phyloP scores from a whole-genome alignment of 2,888 invertebrate species.

The Lissocephala sabroskyi region DNA sequence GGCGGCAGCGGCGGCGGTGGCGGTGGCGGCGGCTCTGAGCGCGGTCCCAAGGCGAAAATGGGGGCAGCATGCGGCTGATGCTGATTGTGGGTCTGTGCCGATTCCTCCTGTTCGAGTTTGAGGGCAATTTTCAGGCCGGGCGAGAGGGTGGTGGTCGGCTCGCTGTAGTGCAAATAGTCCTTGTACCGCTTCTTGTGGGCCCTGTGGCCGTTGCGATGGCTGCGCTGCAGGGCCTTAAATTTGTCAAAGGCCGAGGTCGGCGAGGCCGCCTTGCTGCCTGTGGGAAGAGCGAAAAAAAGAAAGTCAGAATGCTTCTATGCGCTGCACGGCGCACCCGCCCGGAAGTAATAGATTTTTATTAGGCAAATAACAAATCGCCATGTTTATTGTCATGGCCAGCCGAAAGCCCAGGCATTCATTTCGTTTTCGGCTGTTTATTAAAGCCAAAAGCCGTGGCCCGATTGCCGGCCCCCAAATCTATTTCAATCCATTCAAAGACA shows the following conservation, averaged over 20 bases:
- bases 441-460: too few relatives aligned
- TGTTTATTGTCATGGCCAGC: too few relatives aligned
- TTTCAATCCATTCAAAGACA: too few relatives aligned
- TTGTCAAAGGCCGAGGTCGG: conserved; percentile 64
- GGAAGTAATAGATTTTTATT: conserved; percentile 56
- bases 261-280: too few relatives aligned
- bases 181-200: conserved; percentile 69
- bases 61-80: conserved; percentile 9
- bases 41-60: conserved; percentile 35
- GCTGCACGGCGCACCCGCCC: conserved; percentile 43
- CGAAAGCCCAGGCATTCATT: too few relatives aligned
- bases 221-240: conserved; percentile 63
- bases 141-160: too few relatives aligned
- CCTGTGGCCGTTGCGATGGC: conserved; percentile 66
- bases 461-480: too few relatives aligned
- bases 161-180: conserved; percentile 55
- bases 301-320: conserved; percentile 20
- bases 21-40: conserved; percentile 26
- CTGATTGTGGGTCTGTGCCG: neutral
- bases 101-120: conserved; percentile 8
- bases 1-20: conserved; percentile 48
- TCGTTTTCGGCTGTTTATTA: too few relatives aligned
- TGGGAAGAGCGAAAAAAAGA: too few relatives aligned
- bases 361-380: conserved; percentile 38
- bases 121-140: too few relatives aligned